These are phyloP conservation scores for Canis aureus DNA, from an alignment of 2,113 vertebrate species.

Conservation along the genomic window DNA sequence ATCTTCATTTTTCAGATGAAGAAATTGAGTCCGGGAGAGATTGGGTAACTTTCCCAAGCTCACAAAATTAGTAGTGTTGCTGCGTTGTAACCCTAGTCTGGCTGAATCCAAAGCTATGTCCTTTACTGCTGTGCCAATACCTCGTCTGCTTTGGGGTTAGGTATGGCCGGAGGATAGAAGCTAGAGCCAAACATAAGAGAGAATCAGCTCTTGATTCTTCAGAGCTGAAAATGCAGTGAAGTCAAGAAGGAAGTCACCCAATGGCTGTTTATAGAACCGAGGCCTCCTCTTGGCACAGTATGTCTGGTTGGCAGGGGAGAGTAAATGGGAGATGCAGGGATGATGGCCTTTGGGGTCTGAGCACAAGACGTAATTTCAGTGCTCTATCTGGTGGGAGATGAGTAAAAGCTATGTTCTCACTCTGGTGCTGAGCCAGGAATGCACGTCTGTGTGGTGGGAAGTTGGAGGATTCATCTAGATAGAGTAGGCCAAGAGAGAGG, in stretches of 20 bases:
- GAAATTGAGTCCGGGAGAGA: neutral
- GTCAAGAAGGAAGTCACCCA: neutral
- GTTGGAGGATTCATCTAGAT: neutral
- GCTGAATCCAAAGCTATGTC: neutral
- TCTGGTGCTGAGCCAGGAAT: neutral
- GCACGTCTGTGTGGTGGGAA: neutral
- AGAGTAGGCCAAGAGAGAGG: neutral
- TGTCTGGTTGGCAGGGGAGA: neutral
- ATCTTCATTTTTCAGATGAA: neutral
- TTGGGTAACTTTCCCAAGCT: neutral
- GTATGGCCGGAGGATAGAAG: neutral
- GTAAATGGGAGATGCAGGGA: neutral
- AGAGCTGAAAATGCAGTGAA: neutral
- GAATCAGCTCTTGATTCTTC: neutral
- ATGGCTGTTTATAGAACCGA: neutral
- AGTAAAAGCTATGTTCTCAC: neutral
- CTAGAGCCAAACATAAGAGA: neutral
- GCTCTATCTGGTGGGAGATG: neutral
- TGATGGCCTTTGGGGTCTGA: neutral
- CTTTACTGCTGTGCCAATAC: neutral
- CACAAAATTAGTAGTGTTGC: neutral
- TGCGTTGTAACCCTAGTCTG: conserved; percentile 20
- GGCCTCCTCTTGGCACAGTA: neutral
- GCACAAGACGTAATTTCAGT: neutral
- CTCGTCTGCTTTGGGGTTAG: neutral